Evolutionary conservation across 2,888 invertebrate species (phyloP), one percentile per base, ranked within the genome.

Genomic region (Urechis unicinctus): DNA sequence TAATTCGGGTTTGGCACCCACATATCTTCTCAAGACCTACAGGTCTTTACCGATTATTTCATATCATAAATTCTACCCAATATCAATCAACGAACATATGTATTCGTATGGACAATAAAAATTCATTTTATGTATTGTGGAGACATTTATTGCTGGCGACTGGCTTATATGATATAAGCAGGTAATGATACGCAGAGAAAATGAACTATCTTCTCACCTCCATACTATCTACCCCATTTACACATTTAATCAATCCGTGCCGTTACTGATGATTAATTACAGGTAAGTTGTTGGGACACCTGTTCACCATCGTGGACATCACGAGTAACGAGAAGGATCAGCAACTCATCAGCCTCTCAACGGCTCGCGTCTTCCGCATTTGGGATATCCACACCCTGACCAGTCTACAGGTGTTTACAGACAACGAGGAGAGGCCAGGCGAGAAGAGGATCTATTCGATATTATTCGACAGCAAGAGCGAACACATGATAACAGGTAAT

Each of bases 321-420:
- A 66, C 65, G 22, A 69, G 68, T 50, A 77, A 76, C 58, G 75
- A 77, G 60, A 64, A 67, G 50, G 77, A 77, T 57, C 75, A 77
- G 53, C 76, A 77, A 54, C 67, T 77, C 53, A 75, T 77, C 60
- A 75, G 75, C 56, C 57, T 77, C 54, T 76, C 75, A 1, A 72
- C 76, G 2, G 77, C 75, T 24, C 56, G 75, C 31, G 74, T 76
- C 24, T 68, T 77, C 59, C 63, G 76, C 29, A 69, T 77, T 25
- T 77, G 77, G 77, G 76, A 77, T 58, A 75, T 77, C 22, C 73
- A 74, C 59, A 74, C 76, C 1, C 64, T 76, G 21, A 72, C 73
- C 36, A 71, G 72, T 61, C 64, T 77, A 45, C 77, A 77, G 72
- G 76, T 77, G 9, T 75, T 76, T 60, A 72, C 75, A 41, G 75